Evolutionary conservation across 2,797 vertebrate genomes (phyloP), one percentile per base, ranked within the genome.

Genomic region (Pangasius larnaudii): DNA sequence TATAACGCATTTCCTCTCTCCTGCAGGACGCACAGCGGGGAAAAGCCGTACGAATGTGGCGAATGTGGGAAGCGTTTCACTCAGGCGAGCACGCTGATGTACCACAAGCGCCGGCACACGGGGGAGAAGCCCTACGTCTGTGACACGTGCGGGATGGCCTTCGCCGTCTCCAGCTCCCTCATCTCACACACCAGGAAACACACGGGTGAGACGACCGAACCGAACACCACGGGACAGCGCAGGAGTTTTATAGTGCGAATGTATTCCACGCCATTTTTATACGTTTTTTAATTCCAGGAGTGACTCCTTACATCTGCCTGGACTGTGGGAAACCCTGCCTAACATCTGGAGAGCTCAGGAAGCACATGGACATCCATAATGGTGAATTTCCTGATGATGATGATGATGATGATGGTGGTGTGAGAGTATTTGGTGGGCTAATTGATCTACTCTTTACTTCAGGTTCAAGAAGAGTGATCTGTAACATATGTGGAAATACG

Each of bases 101-200:
- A 99, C 90, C 99, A 99, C 53, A 98, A 98, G 90, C 96, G 98
- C 0, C 96, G 98, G 0, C 99, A 99, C 95, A 99, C 99, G 0
- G 99, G 99, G 0, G 99, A 99, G 95, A 99, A 99, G 75, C 99
- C 99, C 0, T 99, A 99, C 11, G 97, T 99, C 65, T 99, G 99
- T 0, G 98, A 99, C 86, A 97, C 97, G 6, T 99, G 99, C 7
- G 99, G 99, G 22, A 99, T 99, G 96, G 96, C 98, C 5, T 99
- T 99, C 91, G 98, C 98, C 0, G 98, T 99, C 63, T 99, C 99
- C 11, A 99, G 98, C 88, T 99, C 98, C 0, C 98, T 99, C 91
- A 99, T 99, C 91, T 97, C 98, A 7, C 99, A 99, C 86, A 97
- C 97, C 74, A 95, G 99, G 5, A 99, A 99, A 85, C 99, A 99